Conservation (phyloP, 2,888 invertebrate species). For the Thera obeliscata region DNA sequence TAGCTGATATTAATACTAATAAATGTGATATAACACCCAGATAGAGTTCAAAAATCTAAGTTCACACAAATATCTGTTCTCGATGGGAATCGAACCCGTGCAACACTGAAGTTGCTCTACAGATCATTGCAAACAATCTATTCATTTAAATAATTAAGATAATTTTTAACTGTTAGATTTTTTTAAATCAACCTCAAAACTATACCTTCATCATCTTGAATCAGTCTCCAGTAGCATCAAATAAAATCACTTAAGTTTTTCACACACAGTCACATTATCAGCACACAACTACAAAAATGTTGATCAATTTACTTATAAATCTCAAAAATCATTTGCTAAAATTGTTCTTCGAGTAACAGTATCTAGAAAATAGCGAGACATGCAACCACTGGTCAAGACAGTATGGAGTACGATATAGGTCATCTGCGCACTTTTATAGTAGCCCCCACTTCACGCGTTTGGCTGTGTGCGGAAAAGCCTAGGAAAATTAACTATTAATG, state of each 20-base stretch:
- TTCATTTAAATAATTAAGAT: neutral
- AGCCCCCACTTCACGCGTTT: conserved; percentile 58
- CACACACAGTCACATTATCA: conserved; percentile 33
- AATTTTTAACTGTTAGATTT: neutral
- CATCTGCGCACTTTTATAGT: conserved; percentile 65
- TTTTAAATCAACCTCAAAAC: neutral
- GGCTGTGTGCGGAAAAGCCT: conserved; percentile 25
- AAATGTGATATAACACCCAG: too few relatives aligned
- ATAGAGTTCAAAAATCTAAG: too few relatives aligned
- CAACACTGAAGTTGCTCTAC: neutral
- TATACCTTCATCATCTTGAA: conserved; percentile 55
- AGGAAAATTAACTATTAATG: conserved; percentile 21
- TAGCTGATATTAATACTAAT: too few relatives aligned
- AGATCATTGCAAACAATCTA: neutral
- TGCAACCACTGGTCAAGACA: conserved; percentile 51
- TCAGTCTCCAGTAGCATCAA: conserved; percentile 40
- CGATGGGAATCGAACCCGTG: too few relatives aligned
- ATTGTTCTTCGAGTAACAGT: neutral
- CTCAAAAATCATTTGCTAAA: too few relatives aligned
- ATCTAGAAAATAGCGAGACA: conserved; percentile 36
- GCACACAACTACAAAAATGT: conserved; percentile 11
- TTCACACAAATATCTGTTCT: too few relatives aligned
- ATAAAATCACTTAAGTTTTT: conserved; percentile 34
- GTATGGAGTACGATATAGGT: conserved; percentile 76
- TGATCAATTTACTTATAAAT: neutral